Conservation (phyloP, 2,113 vertebrate species). For the Scomber colias region DNA sequence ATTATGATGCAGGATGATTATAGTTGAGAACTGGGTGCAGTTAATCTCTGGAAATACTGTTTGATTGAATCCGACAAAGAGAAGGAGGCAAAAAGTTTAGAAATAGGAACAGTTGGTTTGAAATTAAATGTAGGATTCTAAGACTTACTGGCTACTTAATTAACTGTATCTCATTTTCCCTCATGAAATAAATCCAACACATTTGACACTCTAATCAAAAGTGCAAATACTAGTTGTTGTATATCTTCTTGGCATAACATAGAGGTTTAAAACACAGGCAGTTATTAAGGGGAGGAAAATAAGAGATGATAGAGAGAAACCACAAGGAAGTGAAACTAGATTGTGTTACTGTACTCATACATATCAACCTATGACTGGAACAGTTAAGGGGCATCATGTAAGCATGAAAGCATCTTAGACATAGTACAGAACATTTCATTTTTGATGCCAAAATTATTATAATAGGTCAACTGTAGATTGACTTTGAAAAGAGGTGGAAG, state of each 20-base stretch:
- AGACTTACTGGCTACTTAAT: background rate
- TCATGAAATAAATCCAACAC: slow-evolving; percentile 6
- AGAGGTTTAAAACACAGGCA: slow-evolving; percentile 9
- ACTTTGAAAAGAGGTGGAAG: background rate
- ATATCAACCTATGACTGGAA: background rate
- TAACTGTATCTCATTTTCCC: background rate
- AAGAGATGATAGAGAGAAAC: background rate
- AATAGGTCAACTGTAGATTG: background rate
- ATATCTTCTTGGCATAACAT: slow-evolving; percentile 5
- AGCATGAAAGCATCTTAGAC: background rate
- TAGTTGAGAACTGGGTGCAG: background rate
- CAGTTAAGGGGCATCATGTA: background rate
- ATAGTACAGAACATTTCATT: background rate
- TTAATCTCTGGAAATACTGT: slow-evolving; percentile 2
- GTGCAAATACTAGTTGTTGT: background rate
- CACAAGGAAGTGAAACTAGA: background rate
- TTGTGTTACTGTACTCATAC: background rate
- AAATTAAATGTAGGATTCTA: slow-evolving; percentile 1
- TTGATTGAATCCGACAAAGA: slow-evolving; percentile 18
- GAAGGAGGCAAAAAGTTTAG: background rate
- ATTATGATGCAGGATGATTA: slow-evolving; percentile 15
- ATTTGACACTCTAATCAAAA: background rate
- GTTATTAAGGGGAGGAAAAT: background rate
- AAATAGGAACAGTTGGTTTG: slow-evolving; percentile 1
- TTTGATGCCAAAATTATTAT: background rate